A percentile compares a stretch with the other conserved stretches of the same genome.
Conservation (phyloP, 2,888 invertebrate species). For the Nasonovia ribisnigri region DNA sequence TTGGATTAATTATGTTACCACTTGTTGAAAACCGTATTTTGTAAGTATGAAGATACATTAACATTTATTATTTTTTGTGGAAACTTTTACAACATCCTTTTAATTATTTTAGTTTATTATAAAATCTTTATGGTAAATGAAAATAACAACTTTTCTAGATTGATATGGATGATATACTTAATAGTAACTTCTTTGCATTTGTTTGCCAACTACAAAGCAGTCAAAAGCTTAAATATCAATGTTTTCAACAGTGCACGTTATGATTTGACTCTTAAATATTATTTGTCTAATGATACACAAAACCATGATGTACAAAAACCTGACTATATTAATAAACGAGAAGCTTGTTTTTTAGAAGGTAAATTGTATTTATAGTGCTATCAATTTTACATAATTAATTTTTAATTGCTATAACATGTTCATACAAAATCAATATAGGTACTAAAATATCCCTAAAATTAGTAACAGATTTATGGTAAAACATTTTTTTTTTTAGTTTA, state of each 20-base stretch:
- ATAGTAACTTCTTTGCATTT: constrained; percentile 84
- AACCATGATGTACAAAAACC: constrained; percentile 76
- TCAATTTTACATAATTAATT: background rate
- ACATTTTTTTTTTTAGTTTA: background rate
- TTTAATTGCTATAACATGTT: background rate
- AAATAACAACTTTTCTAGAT: constrained; percentile 72
- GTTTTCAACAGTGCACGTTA: constrained; percentile 86
- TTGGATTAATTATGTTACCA: constrained; percentile 83
- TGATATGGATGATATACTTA: constrained; percentile 81
- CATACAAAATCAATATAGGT: background rate
- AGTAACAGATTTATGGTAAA: background rate
- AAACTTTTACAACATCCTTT: background rate
- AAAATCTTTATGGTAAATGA: constrained; percentile 24
- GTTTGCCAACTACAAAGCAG: constrained; percentile 88
- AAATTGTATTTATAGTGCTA: constrained; percentile 69
- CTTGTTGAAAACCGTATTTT: constrained; percentile 74
- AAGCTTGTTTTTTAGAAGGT: constrained; percentile 78
- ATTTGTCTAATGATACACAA: constrained; percentile 72
- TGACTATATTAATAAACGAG: constrained; percentile 78
- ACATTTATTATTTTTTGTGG: background rate
- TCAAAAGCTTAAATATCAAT: constrained; percentile 82
- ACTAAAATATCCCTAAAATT: background rate
- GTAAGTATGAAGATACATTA: constrained; percentile 67
- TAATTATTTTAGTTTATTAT: background rate
- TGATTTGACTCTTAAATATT: constrained; percentile 78